These are phyloP conservation scores for Ennomos erosarius DNA, from an alignment of 2,888 invertebrate species.

Conservation along the genomic window DNA sequence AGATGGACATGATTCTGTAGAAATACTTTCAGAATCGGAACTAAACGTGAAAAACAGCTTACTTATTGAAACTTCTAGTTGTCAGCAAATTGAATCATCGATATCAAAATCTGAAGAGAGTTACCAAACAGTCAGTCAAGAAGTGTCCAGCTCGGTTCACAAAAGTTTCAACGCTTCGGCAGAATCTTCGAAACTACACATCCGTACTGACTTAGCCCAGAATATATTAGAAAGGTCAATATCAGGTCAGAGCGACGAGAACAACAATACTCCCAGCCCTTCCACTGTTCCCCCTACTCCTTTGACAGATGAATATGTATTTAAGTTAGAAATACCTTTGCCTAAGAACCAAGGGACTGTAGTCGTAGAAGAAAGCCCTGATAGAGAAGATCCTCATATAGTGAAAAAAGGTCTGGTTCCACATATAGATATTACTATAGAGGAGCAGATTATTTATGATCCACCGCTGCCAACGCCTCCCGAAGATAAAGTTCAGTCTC, in stretches of 20 bases:
- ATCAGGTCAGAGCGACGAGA: conserved; percentile 43
- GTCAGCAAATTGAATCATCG: conserved; percentile 23
- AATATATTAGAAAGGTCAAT: conserved; percentile 30
- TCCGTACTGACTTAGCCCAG: conserved; percentile 40
- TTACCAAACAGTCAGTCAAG: conserved; percentile 7
- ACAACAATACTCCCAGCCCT: conserved; percentile 61
- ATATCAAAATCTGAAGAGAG: conserved; percentile 36
- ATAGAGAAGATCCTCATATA: conserved; percentile 66
- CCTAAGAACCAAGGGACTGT: conserved; percentile 61
- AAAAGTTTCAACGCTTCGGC: background rate
- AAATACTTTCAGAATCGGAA: conserved; percentile 34
- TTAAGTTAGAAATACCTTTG: conserved; percentile 64
- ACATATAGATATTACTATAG: conserved; percentile 66
- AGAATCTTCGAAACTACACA: conserved; percentile 25
- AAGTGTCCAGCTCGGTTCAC: conserved; percentile 7
- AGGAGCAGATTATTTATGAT: conserved; percentile 63
- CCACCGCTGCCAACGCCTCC: conserved; percentile 67
- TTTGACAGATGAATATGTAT: conserved; percentile 74
- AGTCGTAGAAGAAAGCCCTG: conserved; percentile 46
- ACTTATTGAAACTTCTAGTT: conserved; percentile 24
- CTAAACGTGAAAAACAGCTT: conserved; percentile 29
- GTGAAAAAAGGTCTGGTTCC: conserved; percentile 72
- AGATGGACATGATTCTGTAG: conserved; percentile 20
- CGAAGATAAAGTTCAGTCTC: conserved; percentile 46
- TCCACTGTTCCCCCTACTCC: conserved; percentile 69